Base-by-base conservation (phyloP, 1,140 invertebrate species). In the Drosophila sulfurigaster region DNA sequence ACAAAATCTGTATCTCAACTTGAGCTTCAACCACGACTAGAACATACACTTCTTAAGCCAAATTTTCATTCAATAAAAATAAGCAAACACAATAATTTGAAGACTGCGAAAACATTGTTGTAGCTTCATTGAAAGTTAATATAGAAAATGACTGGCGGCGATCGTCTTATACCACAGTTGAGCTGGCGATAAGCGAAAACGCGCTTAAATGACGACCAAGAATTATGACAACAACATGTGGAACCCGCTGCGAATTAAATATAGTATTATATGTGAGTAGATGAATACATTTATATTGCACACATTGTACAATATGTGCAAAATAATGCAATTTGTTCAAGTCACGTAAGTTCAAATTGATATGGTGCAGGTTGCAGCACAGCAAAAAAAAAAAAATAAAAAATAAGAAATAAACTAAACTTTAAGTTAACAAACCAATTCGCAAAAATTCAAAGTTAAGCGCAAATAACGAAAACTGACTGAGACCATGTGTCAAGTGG, bases 261-360 rank as follows among this genome's bases (percentile, higher is more conserved):
- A 25, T 25, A 25, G 28, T 57, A 38, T n/a, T 46, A 46, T 56
- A 67, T 46, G 45, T n/a, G 38, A 54, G 15, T 49, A 58, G 11
- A 73, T 67, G 3, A n/a, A 52, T 32, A 48, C 43, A 48, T 38
- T 41, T 30, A 41, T 15, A 20, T 56, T 20, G 8, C 8, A 10
- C 35, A 38, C 20, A 32, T 38, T 57, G 30, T 54, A 54, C 51
- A 38, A 57, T 57, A 57, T 87, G 65, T 65, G 71, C 81, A 66
- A 67, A 79, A 64, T 82, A 79, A 62, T 78, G 80, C 80, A 80
- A 64, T 81, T 81, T 78, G 74, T 60, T 70, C 69, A 77, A 87
- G 83, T 87, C 83, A 87, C 85, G 83, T 88, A 89, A 89, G 70
- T 75, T 64, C 65, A 81, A 81, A 81, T 78, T 82, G 82, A 88